A percentile compares a stretch with the other conserved stretches of the same genome.
Conservation (phyloP, 2,888 invertebrate genomes). For the Galerucella calmariensis region DNA sequence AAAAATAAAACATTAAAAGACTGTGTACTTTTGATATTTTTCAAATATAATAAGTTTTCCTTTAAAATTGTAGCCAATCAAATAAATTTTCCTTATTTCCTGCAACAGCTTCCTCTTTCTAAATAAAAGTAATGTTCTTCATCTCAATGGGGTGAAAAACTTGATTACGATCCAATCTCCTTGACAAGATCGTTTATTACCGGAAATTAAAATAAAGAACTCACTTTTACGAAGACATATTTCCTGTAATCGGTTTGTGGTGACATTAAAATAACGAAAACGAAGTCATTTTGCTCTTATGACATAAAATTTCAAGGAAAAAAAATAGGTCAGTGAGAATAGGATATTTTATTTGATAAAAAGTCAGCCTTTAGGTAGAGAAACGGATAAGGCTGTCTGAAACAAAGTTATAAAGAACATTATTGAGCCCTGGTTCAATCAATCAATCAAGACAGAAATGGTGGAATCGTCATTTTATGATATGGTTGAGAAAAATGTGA, state of each 20-base stretch:
- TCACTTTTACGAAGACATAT: conserved; percentile 11
- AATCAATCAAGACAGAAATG: conserved; percentile 13
- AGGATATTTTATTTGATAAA: conserved; percentile 16
- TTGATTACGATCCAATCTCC: conserved; percentile 16
- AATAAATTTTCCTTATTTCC: too few relatives aligned
- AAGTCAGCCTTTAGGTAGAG: conserved; percentile 21
- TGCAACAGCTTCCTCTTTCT: background rate
- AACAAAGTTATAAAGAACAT: conserved; percentile 17
- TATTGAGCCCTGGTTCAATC: conserved; percentile 24
- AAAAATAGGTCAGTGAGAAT: background rate
- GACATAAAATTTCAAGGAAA: background rate
- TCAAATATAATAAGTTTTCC: too few relatives aligned
- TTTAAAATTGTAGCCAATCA: too few relatives aligned
- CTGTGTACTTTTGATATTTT: too few relatives aligned
- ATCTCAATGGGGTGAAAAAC: conserved; percentile 10
- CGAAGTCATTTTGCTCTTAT: conserved; percentile 20
- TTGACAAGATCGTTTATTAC: conserved; percentile 19
- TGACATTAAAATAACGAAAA: conserved; percentile 10
- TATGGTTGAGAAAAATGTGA: conserved; percentile 16
- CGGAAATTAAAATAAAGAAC: conserved; percentile 16
- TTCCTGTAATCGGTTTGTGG: conserved; percentile 17
- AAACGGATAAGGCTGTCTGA: conserved; percentile 18
- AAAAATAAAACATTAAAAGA: too few relatives aligned
- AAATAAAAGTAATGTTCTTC: background rate
- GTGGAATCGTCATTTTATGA: conserved; percentile 28